Evolutionary conservation across 2,113 vertebrate species (phyloP), one percentile per base, ranked within the genome.

Genomic region (Gobio gobio): DNA sequence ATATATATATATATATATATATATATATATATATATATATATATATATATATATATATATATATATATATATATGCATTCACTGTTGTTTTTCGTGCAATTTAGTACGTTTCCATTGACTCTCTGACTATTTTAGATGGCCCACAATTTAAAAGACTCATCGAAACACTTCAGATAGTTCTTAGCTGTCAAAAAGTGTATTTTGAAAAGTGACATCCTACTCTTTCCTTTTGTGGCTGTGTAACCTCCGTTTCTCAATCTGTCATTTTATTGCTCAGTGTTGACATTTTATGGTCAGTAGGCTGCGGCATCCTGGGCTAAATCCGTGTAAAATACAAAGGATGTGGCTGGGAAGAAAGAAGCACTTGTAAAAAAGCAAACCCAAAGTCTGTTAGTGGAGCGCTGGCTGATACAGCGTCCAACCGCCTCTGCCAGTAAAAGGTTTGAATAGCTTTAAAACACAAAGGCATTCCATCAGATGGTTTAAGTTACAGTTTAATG

Each of bases 401-500:
- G 13, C 58, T 49, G 49, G 74, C 49, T 77, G 66, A 73, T 22
- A 59, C 86, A 89, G 87, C 87, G 82, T 86, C 89, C 88, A 90
- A 87, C 88, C 89, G 86, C 87, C 83, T 90, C 88, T 85, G 43
- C 86, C 85, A 72, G 86, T 78, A 85, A 82, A 45, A 76, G 1
- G 13, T 88, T 88, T 87, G 90, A 90, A 91, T 85, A 87, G 68
- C 83, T 81, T 84, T 77, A 88, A 91, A 89, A 89, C 86, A 83
- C 79, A 86, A 86, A 88, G 87, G 84, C 87, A 86, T 88, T 86
- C 86, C 18, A 87, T 86, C 83, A 87, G 87, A 91, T 87, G 85
- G 84, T 90, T 87, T 84, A 56, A 86, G 87, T 88, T 86, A 87
- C 73, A 89, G 76, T 83, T 82, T 90, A 89, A 91, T 91, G 88